These are phyloP conservation scores for Decapterus maruadsi DNA, from an alignment of 2,797 vertebrate species.

Conservation along the genomic window DNA sequence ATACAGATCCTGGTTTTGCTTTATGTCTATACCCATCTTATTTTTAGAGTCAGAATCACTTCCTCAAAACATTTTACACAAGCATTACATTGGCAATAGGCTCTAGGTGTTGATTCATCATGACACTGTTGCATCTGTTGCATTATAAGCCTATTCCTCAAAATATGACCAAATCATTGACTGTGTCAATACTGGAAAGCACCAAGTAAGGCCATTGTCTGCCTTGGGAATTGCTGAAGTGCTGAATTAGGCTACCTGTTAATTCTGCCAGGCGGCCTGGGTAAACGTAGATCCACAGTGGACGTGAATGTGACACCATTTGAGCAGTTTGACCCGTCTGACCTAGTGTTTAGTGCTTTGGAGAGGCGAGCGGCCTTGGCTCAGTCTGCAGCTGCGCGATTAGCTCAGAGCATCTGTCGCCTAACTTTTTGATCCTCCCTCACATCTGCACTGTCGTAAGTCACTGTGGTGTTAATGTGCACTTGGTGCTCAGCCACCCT, in stretches of 20 bases:
- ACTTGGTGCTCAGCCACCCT: conserved; percentile 47
- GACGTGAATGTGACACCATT: conserved; percentile 64
- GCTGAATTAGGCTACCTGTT: conserved; percentile 43
- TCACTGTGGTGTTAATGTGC: conserved; percentile 62
- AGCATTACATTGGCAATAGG: conserved; percentile 16
- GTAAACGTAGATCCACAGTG: conserved; percentile 51
- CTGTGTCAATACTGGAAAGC: no score
- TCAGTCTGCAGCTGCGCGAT: conserved; percentile 70
- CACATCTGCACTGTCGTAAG: conserved; percentile 70
- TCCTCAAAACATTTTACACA: conserved; percentile 32
- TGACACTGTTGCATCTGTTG: conserved; percentile 14
- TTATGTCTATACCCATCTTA: conserved; percentile 34
- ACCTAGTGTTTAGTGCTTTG: conserved; percentile 62
- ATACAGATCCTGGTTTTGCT: conserved; percentile 31
- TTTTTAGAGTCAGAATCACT: conserved; percentile 14
- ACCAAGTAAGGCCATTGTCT: background rate
- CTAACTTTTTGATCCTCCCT: conserved; percentile 66
- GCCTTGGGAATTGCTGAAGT: background rate
- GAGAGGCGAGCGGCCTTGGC: conserved; percentile 51
- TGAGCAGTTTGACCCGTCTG: conserved; percentile 77
- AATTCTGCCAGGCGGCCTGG: conserved; percentile 36
- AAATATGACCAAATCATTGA: conserved; percentile 12
- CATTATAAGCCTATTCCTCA: no score
- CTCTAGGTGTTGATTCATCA: conserved; percentile 19
- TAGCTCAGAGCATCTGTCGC: conserved; percentile 76